These are phyloP conservation scores for Nothura maculosa DNA, from an alignment of 2,797 vertebrate genomes.

Conservation along the genomic window DNA sequence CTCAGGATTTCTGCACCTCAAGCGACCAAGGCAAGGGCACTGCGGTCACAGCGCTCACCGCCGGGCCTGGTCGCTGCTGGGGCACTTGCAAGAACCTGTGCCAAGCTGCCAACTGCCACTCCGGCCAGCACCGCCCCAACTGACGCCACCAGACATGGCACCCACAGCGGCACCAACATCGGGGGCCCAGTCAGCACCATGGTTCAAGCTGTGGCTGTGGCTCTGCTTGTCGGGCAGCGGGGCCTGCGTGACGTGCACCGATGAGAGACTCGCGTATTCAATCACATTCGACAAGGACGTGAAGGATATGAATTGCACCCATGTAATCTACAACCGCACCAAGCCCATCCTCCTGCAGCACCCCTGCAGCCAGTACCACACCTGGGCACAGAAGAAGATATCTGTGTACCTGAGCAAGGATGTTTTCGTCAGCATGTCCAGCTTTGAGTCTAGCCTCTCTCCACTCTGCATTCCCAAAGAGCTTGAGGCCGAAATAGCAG, in stretches of 20 bases:
- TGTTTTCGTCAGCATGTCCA: not conserved
- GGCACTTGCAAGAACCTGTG: no score
- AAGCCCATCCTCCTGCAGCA: not conserved
- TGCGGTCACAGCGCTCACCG: fast-evolving
- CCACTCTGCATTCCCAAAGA: not conserved
- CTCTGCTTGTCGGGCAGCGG: fast-evolving
- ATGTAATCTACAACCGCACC: fast-evolving
- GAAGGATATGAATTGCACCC: fast-evolving
- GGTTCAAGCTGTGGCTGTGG: not conserved
- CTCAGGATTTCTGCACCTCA: not conserved
- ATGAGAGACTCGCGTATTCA: fast-evolving
- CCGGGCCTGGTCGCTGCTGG: no score
- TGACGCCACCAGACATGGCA: fast-evolving
- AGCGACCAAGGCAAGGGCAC: fast-evolving
- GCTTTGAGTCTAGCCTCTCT: not conserved
- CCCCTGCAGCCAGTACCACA: not conserved
- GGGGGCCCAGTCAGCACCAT: fast-evolving
- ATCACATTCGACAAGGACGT: fast-evolving
- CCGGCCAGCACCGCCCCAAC: no score
- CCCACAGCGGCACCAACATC: no score
- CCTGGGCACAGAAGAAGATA: fast-evolving
- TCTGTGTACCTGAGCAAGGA: not conserved
- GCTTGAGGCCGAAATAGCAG: not conserved
- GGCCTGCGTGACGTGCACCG: not conserved
- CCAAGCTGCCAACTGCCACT: not conserved